Percentiles rank a stretch among this genome's conserved stretches.
Evolutionary conservation across 2,113 vertebrate genomes (phyloP).

Genomic region (Aptenodytes patagonicus): DNA sequence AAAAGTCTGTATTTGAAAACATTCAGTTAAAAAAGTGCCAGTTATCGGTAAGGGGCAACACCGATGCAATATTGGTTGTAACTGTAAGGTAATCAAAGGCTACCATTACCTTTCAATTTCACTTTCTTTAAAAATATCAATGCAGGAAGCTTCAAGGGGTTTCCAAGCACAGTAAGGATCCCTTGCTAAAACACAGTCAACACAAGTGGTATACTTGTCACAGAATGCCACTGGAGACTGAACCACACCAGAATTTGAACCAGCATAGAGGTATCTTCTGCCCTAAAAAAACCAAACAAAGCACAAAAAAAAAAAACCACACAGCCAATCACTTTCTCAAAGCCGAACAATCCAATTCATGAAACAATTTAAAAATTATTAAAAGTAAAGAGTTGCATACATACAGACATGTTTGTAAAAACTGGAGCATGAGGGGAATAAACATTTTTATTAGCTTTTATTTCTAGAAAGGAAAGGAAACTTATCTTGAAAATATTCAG

Average conservation of each 20-base stretch:
- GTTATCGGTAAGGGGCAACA: background rate
- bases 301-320: background rate
- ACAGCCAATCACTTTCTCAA: background rate
- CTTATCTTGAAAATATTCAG: background rate
- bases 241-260: slow-evolving; percentile 88
- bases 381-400: background rate
- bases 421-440: background rate
- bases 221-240: slow-evolving; percentile 91
- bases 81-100: background rate
- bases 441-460: background rate
- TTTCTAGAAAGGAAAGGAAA: background rate
- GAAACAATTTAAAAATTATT: background rate
- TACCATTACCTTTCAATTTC: slow-evolving; percentile 64
- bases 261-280: slow-evolving; percentile 84
- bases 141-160: slow-evolving; percentile 64
- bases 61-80: background rate
- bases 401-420: background rate
- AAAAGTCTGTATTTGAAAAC: background rate
- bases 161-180: slow-evolving; percentile 97
- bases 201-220: slow-evolving; percentile 81
- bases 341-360: background rate
- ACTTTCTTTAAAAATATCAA: slow-evolving; percentile 68
- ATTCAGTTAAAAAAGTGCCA: background rate
- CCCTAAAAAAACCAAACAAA: slow-evolving; percentile 65
- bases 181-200: slow-evolving; percentile 88